Conservation (phyloP, 2,888 invertebrate species). For the Chelonus formosanus region DNA sequence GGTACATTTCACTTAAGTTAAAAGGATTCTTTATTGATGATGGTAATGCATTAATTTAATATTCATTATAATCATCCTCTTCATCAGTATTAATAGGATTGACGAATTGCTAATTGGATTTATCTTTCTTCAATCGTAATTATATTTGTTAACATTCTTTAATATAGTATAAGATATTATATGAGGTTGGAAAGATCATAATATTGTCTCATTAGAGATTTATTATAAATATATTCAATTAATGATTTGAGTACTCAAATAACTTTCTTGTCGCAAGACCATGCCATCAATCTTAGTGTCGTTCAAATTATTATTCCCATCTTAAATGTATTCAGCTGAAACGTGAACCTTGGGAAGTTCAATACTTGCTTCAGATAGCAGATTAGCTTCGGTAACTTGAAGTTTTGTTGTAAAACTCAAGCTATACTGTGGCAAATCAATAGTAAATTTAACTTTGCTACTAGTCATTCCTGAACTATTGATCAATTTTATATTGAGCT, state of each 20-base stretch:
- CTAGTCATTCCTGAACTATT: constrained; percentile 91
- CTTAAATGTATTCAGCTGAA: constrained; percentile 81
- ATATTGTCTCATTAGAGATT: no score
- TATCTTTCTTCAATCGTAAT: constrained; percentile 4
- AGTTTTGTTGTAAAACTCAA: constrained; percentile 94
- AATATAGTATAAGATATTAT: no score
- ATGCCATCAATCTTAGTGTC: constrained; percentile 76
- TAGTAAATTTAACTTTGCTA: constrained; percentile 91
- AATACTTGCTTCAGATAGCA: constrained; percentile 90
- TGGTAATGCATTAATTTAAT: constrained; percentile 5
- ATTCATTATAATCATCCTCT: constrained; percentile 4
- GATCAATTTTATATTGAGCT: constrained; percentile 97
- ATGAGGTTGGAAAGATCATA: no score
- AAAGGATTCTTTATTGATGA: constrained; percentile 19
- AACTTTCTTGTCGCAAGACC: constrained; percentile 87
- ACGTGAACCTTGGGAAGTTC: constrained; percentile 90
- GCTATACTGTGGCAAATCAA: constrained; percentile 90
- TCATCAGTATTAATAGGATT: constrained; percentile 23
- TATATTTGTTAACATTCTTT: neutral
- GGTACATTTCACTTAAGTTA: constrained; percentile 1
- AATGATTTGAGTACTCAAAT: constrained; percentile 91
- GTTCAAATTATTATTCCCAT: constrained; percentile 67
- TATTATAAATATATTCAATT: constrained; percentile 72
- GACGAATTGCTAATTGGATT: constrained; percentile 14
- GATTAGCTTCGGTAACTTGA: constrained; percentile 81